phyloP scores from a whole-genome alignment of 2,888 invertebrate genomes.

The Cephus pulcher region DNA sequence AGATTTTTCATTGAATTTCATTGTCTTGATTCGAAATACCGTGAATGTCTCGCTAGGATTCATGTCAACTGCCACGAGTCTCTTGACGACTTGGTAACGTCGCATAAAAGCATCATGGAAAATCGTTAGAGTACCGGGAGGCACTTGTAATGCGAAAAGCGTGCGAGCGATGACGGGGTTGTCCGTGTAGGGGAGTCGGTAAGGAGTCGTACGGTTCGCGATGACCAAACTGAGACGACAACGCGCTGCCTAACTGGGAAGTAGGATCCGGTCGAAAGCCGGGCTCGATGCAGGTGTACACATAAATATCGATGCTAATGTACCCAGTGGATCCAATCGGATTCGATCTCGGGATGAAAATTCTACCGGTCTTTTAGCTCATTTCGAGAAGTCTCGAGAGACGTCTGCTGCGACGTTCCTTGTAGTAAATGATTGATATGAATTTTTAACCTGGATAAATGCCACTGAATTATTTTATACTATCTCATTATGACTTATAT shows the following conservation, averaged over 20 bases:
- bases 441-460: background rate
- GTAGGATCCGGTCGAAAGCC: conserved; percentile 64
- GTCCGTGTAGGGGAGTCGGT: conserved; percentile 63
- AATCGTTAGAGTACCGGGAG: conserved; percentile 48
- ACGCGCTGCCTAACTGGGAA: conserved; percentile 64
- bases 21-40: conserved; percentile 3
- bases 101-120: conserved; percentile 40
- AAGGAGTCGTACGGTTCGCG: conserved; percentile 59
- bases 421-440: background rate
- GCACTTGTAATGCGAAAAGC: conserved; percentile 63
- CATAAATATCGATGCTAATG: conserved; percentile 66
- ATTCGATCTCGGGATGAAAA: conserved; percentile 1
- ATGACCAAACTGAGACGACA: conserved; percentile 64
- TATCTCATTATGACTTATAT: background rate
- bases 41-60: conserved; percentile 7
- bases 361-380: background rate
- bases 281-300: conserved; percentile 62
- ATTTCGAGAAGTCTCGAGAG: background rate
- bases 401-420: background rate
- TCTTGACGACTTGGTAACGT: conserved; percentile 9
- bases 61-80: conserved; percentile 12
- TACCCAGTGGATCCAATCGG: conserved; percentile 48
- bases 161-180: conserved; percentile 64
- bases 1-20: background rate
- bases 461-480: background rate